Base-by-base conservation (phyloP, 2,888 invertebrate genomes). In the Drosophila engyochracea region DNA sequence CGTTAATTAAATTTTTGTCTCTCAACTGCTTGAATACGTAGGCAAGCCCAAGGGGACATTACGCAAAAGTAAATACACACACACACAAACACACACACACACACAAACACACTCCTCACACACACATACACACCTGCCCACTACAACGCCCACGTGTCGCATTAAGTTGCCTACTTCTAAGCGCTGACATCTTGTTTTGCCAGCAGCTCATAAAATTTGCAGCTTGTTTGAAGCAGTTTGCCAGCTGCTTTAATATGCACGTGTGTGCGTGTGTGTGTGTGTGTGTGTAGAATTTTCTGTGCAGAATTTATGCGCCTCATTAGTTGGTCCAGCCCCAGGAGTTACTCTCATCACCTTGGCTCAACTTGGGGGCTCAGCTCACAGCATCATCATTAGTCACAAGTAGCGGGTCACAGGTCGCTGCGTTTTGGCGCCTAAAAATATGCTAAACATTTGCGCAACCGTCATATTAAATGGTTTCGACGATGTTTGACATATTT, bases 271-370 rank as follows among this genome's bases (percentile, higher is more conserved):
- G 35, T 68, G 65, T 55, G 70, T 62, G 55, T 49, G 55, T 57
- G 44, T 71, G 47, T 67, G 69, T 47, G 67, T 66, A 68, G 62
- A 63, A 61, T 75, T 72, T 67, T 68, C 57, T 79, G 75, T 85
- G 74, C 82, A 76, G 80, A 90, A 91, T 91, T 91, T 91, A 90
- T 90, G 90, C 90, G 89, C 91, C 90, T 91, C 90, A 91, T 91
- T 91, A 91, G 87, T 91, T 88, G 87, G 83, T 83, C 75, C 76
- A 69, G 73, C 67, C 66, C 54, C 55, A 59, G 73, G 59, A 65
- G 80, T 76, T 60, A 65, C 67, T 55, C 54, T 68, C 78, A 69
- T 74, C 81, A 80, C 60, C 69, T 76, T 65, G 54, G 61, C 58
- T 80, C 59, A 47, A 31, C 52, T 37, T 35, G 30, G n/a, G 22